These are phyloP conservation scores for Meghimatium bilineatum DNA, from an alignment of 2,888 invertebrate genomes.

Conservation along the genomic window DNA sequence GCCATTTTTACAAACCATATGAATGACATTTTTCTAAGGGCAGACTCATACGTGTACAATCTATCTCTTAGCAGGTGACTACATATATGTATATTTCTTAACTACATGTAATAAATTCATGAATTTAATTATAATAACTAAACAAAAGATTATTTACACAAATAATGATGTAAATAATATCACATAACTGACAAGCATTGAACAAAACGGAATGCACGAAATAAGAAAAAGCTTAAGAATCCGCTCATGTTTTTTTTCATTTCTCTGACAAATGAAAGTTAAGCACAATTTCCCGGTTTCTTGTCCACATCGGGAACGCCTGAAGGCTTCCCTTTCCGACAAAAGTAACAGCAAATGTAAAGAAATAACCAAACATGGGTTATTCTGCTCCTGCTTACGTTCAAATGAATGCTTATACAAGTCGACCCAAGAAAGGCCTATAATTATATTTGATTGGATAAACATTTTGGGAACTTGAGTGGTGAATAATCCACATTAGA, in stretches of 20 bases:
- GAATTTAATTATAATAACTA: too few species aligned
- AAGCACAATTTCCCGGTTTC: neutral
- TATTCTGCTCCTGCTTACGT: neutral
- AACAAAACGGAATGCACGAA: too few species aligned
- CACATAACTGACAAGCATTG: too few species aligned
- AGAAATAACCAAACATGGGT: neutral
- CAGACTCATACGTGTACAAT: too few species aligned
- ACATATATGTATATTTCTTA: too few species aligned
- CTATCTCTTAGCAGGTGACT: too few species aligned
- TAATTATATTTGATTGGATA: conserved; percentile 18
- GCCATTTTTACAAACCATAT: too few species aligned
- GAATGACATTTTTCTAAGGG: too few species aligned
- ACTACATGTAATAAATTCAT: too few species aligned
- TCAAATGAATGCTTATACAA: conserved; percentile 21
- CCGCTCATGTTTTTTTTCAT: neutral
- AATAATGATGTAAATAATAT: too few species aligned
- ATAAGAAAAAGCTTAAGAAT: too few species aligned
- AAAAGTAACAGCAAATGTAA: neutral
- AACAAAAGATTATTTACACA: too few species aligned
- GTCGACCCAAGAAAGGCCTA: neutral
- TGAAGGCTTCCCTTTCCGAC: neutral
- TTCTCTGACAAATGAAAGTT: neutral
- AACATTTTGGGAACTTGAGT: conserved; percentile 4
- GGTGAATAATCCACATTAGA: conserved; percentile 11
- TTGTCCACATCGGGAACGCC: neutral